Evolutionary conservation across 2,888 invertebrate species (phyloP), one percentile per base, ranked within the genome.

Genomic region (Acutogordius australiensis): DNA sequence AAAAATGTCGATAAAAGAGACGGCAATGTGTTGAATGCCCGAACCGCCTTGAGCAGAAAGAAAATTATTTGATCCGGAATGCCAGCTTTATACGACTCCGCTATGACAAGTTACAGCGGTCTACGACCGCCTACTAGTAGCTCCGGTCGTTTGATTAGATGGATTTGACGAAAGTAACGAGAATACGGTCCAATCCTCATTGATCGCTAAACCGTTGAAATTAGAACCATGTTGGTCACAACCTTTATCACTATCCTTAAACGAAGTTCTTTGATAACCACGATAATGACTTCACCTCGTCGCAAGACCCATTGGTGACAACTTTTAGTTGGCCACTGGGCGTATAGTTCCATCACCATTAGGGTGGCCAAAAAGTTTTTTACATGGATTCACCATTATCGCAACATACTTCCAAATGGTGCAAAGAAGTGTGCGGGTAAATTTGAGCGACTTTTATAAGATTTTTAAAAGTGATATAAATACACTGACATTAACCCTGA

Each of bases 371-470:
- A n/a, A n/a, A n/a, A n/a, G n/a, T n/a, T n/a, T n/a, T n/a, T n/a
- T n/a, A n/a, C n/a, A n/a, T n/a, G n/a, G n/a, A n/a, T n/a, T n/a
- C n/a, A n/a, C 51, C 51, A 51, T 51, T 26, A 13, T 21, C 23
- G 13, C n/a, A 8, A 51, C 51, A 51, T n/a, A 51, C 23, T 51
- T 23, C 18, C 8, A 51, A 13, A 23, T 51, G 51, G 26, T 51
- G 51, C 23, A 51, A 51, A 4, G 37, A 37, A 37, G 51, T n/a
- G 51, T n/a, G n/a, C n/a, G n/a, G n/a, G n/a, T n/a, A n/a, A n/a
- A n/a, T n/a, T n/a, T n/a, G n/a, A n/a, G n/a, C n/a, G n/a, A n/a
- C n/a, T n/a, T n/a, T n/a, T n/a, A n/a, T n/a, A n/a, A n/a, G n/a
- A n/a, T n/a, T n/a, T n/a, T n/a, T n/a, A n/a, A n/a, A n/a, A n/a